Base-by-base conservation (phyloP, 1,140 invertebrate species). In the Platyscapa corneri region DNA sequence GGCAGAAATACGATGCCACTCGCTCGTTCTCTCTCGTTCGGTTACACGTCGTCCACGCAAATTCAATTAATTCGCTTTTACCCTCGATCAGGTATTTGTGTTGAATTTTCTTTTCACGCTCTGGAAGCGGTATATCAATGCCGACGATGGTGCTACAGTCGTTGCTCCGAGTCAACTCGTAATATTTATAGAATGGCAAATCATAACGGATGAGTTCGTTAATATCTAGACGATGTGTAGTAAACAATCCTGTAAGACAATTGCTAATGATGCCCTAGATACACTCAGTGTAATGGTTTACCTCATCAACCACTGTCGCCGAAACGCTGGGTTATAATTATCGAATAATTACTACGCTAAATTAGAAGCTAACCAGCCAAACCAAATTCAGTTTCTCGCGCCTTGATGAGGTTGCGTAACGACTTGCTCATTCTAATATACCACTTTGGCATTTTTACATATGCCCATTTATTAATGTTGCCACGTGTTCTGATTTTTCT, bases 1-100 rank as follows among this genome's bases (percentile, higher is more conserved):
- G 5, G 23, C 7, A 20, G 37, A 16, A 42, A 39, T 27, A 42
- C 37, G 70, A 74, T 7, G 20, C 18, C 39, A 3, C 53, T 18
- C 72, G 49, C 76, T 75, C 86, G 82, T 82, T 87, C 86, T 77
- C 88, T 88, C 86, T 84, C 86, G 74, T 87, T 88, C 87, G 84
- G 85, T 87, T 85, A 86, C 88, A 70, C 81, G 16, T 46, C 42
- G 42, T 27, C 53, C 74, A 83, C 34, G 75, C 81, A 85, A 87
- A 78, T 87, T 88, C 75, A 53, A 27, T 82, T 72, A 83, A 56
- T 64, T 65, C 16, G 30, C 49, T 27, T n/a, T 46, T 46, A n/a
- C 42, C 6, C 42, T 53, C 76, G 34, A 56, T 46, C 27, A 34
- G 32, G 30, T 67, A 67, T 49, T n/a, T 76, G 1, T 53, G 23